Evolutionary conservation across 1,140 invertebrate genomes (phyloP).

Genomic region (Arion vulgaris): DNA sequence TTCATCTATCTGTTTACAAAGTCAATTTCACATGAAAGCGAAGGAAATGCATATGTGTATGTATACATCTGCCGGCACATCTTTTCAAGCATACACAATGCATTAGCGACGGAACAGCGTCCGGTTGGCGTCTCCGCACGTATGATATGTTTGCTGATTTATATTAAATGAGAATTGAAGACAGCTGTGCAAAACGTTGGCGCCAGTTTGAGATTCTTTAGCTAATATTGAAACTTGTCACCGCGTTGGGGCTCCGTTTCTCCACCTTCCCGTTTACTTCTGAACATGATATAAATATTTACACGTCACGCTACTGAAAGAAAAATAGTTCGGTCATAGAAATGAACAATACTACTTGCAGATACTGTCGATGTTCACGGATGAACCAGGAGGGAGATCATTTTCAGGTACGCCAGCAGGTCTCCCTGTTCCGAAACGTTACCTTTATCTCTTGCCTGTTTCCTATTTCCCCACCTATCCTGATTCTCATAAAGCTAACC

Average conservation of each 20-base stretch:
- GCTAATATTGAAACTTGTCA: slow-evolving; percentile 17
- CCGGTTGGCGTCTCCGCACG: not conserved
- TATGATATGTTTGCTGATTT: not conserved
- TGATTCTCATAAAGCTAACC: too few relatives aligned
- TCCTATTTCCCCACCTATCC: not conserved
- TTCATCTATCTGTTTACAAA: not conserved
- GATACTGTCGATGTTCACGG: too few relatives aligned
- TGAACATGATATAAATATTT: slow-evolving; percentile 12
- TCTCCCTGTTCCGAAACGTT: not conserved
- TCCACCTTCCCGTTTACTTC: not conserved
- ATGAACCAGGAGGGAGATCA: not conserved
- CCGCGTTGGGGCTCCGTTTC: not conserved
- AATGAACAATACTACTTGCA: not conserved
- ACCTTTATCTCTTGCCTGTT: not conserved
- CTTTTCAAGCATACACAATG: not conserved
- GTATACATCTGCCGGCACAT: not conserved
- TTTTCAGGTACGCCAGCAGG: not conserved
- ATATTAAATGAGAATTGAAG: not conserved
- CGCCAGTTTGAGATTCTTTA: slow-evolving; percentile 9
- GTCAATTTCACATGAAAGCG: not conserved
- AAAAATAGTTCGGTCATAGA: too few relatives aligned
- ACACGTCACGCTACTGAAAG: not conserved
- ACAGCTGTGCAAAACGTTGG: not conserved
- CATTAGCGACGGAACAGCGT: not conserved
- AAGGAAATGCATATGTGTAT: not conserved